These are phyloP conservation scores for Entomobrya proxima DNA, from an alignment of 2,888 invertebrate species.

Conservation along the genomic window DNA sequence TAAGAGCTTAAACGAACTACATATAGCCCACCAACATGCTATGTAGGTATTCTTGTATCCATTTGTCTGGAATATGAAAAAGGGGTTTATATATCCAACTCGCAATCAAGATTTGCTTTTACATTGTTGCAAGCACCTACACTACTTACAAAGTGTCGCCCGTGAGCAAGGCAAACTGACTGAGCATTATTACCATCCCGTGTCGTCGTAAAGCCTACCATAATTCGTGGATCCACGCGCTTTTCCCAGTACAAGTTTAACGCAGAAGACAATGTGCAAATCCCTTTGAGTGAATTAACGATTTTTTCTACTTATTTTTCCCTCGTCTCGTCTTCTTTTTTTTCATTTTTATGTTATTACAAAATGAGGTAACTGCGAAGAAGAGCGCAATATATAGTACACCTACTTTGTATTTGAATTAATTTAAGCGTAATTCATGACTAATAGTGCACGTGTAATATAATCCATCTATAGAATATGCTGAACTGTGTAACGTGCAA, in stretches of 20 bases:
- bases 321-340: background rate
- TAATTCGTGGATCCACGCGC: slow-evolving; percentile 24
- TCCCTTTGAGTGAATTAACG: slow-evolving; percentile 62
- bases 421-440: background rate
- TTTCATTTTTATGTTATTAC: slow-evolving; percentile 22
- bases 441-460: background rate
- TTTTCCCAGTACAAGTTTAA: slow-evolving; percentile 28
- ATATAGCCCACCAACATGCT: background rate
- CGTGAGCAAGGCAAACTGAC: slow-evolving; percentile 7
- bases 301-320: slow-evolving; percentile 28
- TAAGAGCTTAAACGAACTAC: background rate
- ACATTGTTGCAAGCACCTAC: slow-evolving; percentile 22
- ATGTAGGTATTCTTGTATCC: background rate
- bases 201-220: background rate
- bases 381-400: background rate
- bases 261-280: slow-evolving; percentile 62
- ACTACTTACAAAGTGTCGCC: slow-evolving; percentile 52
- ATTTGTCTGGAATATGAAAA: background rate
- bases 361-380: slow-evolving; percentile 29
- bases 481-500: slow-evolving; percentile 7
- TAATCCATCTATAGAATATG: background rate
- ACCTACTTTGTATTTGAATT: too few species aligned
- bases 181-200: slow-evolving; percentile 6
- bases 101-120: background rate
- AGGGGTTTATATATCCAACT: background rate